Base-by-base conservation (phyloP, 2,888 invertebrate genomes). In the Dexiosoma caninum region DNA sequence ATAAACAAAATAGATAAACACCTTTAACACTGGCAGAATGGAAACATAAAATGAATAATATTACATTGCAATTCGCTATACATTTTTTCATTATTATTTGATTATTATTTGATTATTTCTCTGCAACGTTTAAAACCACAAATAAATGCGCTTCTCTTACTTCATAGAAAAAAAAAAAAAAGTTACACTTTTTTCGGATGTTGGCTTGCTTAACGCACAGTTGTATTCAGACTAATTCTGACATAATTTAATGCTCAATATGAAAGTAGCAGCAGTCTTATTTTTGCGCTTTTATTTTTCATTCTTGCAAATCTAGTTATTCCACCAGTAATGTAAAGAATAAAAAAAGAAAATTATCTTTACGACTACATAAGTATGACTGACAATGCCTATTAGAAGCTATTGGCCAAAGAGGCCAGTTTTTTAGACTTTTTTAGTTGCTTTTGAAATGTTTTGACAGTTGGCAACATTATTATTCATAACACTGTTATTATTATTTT, bases 191-290 rank as follows among this genome's bases (percentile, higher is more conserved):
- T 44, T 46, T 35, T 64, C 19, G 40, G 14, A 19, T 49, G 6
- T 9, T 9, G 55, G 37, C 66, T 40, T 3, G 27, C 49, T 60
- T 40, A 21, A 44, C 62, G 12, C 60, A 40, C 69, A 69, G 76
- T 64, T 70, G 49, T 21, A 70, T 62, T 30, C 46, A 27, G 62
- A 77, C 76, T 77, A 70, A 62, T 55, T 77, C 62, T 70, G 62
- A 62, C 40, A 70, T 70, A 64, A 77, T 70, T 77, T 77, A 55
- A 60, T 76, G 27, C 37, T 70, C 40, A 40, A 40, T 40, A 30
- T 2, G 19, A 44, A 60, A 76, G 60, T 69, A 10, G 53, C 23
- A 23, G 27, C 21, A n/a, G 6, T 44, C 44, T 35, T 23, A 27
- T 49, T 46, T n/a, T 55, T 23, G 12, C 12, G 19, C 35, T 42